A percentile compares a stretch with the other conserved stretches of the same genome.
Evolutionary conservation across 2,113 vertebrate genomes (phyloP).

Genomic region (Mustela nigripes): DNA sequence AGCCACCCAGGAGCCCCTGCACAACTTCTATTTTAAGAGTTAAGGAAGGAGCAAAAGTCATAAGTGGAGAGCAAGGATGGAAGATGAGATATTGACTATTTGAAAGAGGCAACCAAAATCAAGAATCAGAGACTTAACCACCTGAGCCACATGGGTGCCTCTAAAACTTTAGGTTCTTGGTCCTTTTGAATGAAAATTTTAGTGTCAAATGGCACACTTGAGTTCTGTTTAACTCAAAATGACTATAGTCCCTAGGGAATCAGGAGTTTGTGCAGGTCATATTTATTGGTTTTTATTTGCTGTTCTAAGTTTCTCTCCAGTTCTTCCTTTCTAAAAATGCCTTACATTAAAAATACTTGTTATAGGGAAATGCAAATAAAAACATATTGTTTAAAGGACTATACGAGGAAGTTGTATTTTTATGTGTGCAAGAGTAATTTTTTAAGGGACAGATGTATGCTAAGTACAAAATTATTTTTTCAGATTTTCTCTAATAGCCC

Average conservation of each 20-base stretch:
- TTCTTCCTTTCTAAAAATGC: slow-evolving; percentile 18
- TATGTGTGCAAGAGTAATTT: background rate
- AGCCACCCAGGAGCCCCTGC: no score
- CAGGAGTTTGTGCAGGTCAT: background rate
- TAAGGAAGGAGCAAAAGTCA: background rate
- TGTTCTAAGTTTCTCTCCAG: slow-evolving; percentile 10
- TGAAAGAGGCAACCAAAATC: background rate
- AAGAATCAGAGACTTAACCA: background rate
- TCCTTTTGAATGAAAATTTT: slow-evolving; percentile 18
- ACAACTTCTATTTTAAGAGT: background rate
- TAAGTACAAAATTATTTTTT: background rate
- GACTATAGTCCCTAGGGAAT: background rate
- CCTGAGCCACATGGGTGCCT: background rate
- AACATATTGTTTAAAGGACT: background rate
- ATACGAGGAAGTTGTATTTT: background rate
- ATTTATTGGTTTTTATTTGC: slow-evolving; percentile 20
- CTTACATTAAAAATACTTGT: background rate
- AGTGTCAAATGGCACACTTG: background rate
- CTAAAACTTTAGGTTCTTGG: background rate
- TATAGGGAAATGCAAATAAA: background rate
- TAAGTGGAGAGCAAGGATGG: background rate
- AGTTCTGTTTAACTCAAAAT: background rate
- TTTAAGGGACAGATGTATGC: background rate
- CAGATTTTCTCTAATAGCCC: background rate
- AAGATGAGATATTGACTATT: background rate